Conservation (phyloP, 2,113 vertebrate genomes). For the Psammodynastes pulverulentus region DNA sequence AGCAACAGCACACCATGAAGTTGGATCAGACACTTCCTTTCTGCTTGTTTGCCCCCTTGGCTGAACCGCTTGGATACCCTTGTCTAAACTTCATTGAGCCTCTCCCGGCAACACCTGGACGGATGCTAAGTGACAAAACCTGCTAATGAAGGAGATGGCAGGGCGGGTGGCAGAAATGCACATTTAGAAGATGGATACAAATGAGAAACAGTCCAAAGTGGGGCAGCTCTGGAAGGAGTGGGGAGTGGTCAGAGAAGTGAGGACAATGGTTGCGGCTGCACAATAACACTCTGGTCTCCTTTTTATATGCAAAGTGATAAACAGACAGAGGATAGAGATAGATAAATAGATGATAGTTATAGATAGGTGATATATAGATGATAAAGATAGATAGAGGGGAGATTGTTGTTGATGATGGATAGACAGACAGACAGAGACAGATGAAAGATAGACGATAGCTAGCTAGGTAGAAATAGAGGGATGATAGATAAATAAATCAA, state of each 20-base stretch:
- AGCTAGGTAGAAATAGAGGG: too few species aligned
- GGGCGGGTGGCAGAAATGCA: neutral
- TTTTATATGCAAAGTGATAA: neutral
- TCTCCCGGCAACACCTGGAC: conserved; percentile 3
- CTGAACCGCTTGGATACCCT: conserved; percentile 9
- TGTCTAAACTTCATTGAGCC: conserved; percentile 20
- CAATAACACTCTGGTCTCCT: neutral
- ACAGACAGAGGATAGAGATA: neutral
- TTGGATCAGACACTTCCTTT: conserved; percentile 10
- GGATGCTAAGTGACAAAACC: conserved; percentile 13
- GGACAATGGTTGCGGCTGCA: neutral
- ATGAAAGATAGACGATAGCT: neutral
- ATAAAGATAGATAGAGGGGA: neutral
- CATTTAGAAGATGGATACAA: neutral
- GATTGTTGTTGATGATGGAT: neutral
- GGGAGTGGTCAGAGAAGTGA: neutral
- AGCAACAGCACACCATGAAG: conserved; percentile 10
- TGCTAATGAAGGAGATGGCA: neutral
- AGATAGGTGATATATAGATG: neutral
- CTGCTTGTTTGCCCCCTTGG: neutral
- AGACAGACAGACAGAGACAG: neutral
- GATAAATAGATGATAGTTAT: neutral
- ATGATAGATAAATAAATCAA: too few species aligned
- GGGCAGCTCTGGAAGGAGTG: neutral
- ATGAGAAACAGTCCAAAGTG: neutral